Percentiles rank a stretch among this genome's conserved stretches.
These are phyloP conservation scores for Ailuropoda melanoleuca DNA, from an alignment of 2,113 vertebrate genomes.

Conservation along the genomic window DNA sequence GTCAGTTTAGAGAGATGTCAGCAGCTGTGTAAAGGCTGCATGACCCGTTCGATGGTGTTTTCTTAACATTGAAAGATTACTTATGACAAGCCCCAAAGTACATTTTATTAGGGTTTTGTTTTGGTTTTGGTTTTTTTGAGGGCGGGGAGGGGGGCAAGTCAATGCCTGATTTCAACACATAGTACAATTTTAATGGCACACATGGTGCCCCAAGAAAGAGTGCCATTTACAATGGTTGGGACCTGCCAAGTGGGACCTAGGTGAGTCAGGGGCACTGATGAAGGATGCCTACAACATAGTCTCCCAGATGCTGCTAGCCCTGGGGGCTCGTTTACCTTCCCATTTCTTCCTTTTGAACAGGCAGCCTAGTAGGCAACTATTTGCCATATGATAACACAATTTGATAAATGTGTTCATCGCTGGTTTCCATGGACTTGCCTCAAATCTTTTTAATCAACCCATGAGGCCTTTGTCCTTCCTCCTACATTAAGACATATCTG, in stretches of 20 bases:
- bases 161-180: background rate
- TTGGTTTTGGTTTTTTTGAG: background rate
- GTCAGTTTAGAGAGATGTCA: background rate
- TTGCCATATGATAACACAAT: background rate
- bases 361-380: accelerated
- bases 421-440: background rate
- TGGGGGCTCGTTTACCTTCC: too few relatives aligned
- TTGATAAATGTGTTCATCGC: background rate
- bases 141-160: background rate
- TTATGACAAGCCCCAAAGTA: too few relatives aligned
- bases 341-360: background rate
- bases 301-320: background rate
- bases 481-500: too few relatives aligned
- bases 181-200: background rate
- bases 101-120: background rate
- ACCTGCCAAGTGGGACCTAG: background rate
- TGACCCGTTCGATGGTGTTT: background rate
- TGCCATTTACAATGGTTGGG: too few relatives aligned
- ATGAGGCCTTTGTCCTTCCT: accelerated
- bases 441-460: too few relatives aligned
- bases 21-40: background rate
- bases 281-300: background rate
- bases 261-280: background rate
- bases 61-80: background rate
- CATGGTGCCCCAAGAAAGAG: background rate